Evolutionary conservation across 2,888 invertebrate species (phyloP).

Genomic region (Pammene aurita): DNA sequence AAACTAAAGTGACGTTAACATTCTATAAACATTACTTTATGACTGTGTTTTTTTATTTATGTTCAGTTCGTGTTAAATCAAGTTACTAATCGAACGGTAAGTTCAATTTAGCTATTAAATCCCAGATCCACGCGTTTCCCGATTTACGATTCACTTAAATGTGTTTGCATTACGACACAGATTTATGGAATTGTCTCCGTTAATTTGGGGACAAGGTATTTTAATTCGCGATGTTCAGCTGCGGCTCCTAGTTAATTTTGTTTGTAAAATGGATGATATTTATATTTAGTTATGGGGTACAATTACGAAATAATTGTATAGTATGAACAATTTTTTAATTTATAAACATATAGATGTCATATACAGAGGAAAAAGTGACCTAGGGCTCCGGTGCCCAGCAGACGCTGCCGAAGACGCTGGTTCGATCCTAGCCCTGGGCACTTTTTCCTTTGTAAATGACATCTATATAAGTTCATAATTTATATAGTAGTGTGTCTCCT

Average conservation of each 20-base stretch:
- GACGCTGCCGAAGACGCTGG: too few species aligned
- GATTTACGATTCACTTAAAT: constrained; percentile 28
- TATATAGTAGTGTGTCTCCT: too few species aligned
- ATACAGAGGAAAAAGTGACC: too few species aligned
- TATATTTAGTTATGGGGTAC: not conserved
- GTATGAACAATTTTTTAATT: too few species aligned
- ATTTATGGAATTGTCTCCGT: constrained; percentile 35
- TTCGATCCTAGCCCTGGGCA: too few species aligned
- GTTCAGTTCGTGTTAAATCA: constrained; percentile 16
- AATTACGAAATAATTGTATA: not conserved
- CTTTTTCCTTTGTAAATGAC: too few species aligned
- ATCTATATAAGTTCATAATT: too few species aligned
- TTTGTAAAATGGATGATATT: not conserved
- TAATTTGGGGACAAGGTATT: constrained; percentile 10
- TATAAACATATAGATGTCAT: too few species aligned
- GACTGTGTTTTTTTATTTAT: constrained; percentile 25
- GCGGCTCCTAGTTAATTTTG: constrained; percentile 1
- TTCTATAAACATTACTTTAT: not conserved
- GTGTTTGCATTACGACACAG: constrained; percentile 33
- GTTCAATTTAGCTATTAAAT: constrained; percentile 32
- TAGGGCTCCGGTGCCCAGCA: too few species aligned
- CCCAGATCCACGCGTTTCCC: not conserved
- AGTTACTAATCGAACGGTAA: constrained; percentile 22
- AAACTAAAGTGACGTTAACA: constrained; percentile 21
- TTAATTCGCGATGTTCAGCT: constrained; percentile 17